Base-by-base conservation (phyloP, 2,888 invertebrate species). In the Troides helena region DNA sequence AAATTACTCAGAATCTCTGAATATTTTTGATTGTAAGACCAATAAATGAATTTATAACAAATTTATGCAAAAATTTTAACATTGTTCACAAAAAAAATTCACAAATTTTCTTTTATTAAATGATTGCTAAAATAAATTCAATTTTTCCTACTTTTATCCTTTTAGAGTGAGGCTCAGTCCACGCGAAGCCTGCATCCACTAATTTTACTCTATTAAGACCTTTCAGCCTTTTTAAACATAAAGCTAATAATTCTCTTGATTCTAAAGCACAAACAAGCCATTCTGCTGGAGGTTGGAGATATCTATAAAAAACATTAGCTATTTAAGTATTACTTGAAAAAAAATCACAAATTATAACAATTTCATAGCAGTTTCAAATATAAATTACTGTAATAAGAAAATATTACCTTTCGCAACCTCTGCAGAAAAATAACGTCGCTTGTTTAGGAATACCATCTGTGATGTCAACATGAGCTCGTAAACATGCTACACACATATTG, bases 91-190 rank as follows among this genome's bases (percentile, higher is more conserved):
- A 62, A 7, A 62, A 62, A 14, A 10, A 1, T 39, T 21, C 0
- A 39, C 1, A 46, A 46, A 14, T 14, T 46, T 1, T 46, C 12
- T 46, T 46, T 46, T 46, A 12, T 4, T 12, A 46, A 46, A 46
- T 14, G 4, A 46, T 46, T 12, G 46, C 3, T 14, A 46, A 0
- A 14, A 46, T 46, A 46, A 56, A 30, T 30, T 3, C 12, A 18
- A n/a, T 2, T 56, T 62, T 57, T 17, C 69, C 70, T 72, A 98
- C 96, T 93, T 99, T 99, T 67, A 99, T 95, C 75, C 99, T 94
- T 88, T 98, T 99, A 1, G 99, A 99, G 93, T 99, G 99, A 56
- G 99, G 98, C 84, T 99, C 99, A 14, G 99, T 99, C 99, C 99
- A 99, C 5, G 99, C 95, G 92, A 99, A 99, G 0, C 96, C 96